A percentile compares a stretch with the other conserved stretches of the same genome.
phyloP scores from a whole-genome alignment of 2,113 vertebrate genomes.

The Casuarius casuarius region DNA sequence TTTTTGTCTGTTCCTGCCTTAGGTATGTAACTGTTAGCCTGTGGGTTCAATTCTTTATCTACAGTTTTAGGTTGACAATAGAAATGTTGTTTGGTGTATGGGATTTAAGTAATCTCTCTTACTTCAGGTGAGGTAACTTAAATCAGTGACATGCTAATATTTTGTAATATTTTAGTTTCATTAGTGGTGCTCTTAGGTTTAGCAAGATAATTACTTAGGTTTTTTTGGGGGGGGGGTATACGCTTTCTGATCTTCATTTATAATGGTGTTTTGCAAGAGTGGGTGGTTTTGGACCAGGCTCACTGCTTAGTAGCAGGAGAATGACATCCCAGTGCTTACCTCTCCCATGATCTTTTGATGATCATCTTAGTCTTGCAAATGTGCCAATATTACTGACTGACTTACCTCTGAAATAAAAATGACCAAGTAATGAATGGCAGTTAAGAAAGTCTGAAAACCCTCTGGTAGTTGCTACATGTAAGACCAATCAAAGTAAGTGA shows the following conservation, averaged over 20 bases:
- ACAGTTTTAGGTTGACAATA: neutral
- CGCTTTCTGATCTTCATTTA: neutral
- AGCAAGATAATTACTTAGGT: neutral
- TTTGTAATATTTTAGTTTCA: neutral
- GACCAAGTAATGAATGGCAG: too few relatives aligned
- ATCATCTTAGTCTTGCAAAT: neutral
- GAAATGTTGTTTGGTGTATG: neutral
- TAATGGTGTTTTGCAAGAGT: neutral
- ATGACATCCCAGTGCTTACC: rapidly evolving
- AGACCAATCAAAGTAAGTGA: too few relatives aligned
- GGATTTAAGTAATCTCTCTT: neutral
- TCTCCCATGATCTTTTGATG: neutral
- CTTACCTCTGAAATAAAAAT: neutral
- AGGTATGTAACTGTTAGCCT: neutral
- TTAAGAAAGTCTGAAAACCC: neutral
- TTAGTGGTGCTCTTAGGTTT: rapidly evolving
- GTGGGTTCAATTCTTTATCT: neutral
- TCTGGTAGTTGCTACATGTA: neutral
- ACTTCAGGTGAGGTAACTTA: neutral
- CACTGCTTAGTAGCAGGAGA: neutral
- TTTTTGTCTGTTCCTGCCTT: neutral
- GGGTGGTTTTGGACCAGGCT: neutral
- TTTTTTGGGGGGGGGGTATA: neutral
- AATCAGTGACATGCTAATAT: neutral
- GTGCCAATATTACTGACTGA: too few relatives aligned